phyloP scores from a whole-genome alignment of 2,113 vertebrate genomes.

The Apeltes quadracus region DNA sequence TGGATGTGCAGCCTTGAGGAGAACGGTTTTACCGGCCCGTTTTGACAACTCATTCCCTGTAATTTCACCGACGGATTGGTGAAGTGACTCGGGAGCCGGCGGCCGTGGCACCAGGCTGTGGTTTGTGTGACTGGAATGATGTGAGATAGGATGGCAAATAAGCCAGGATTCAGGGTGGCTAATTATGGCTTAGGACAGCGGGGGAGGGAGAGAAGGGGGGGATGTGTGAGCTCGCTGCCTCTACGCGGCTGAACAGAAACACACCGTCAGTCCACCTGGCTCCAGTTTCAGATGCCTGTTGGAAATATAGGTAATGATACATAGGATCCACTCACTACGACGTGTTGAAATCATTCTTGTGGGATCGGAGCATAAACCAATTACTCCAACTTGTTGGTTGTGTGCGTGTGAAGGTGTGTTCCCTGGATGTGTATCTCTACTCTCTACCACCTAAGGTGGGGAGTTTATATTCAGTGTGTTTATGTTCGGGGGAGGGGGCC shows the following conservation, averaged over 20 bases:
- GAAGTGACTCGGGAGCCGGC: constrained; percentile 69
- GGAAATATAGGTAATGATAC: constrained; percentile 16
- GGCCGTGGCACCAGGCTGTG: constrained; percentile 59
- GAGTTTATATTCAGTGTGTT: too few relatives aligned
- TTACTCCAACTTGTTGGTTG: neutral
- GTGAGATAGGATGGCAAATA: constrained; percentile 70
- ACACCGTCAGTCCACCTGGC: constrained; percentile 48
- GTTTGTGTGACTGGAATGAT: constrained; percentile 71
- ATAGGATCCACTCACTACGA: neutral
- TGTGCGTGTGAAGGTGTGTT: neutral
- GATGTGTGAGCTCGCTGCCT: constrained; percentile 69
- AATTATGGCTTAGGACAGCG: constrained; percentile 74
- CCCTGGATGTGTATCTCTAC: neutral
- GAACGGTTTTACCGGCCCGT: constrained; percentile 67
- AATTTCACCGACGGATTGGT: constrained; percentile 80
- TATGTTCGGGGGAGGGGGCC: constrained; percentile 5
- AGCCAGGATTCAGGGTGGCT: constrained; percentile 72
- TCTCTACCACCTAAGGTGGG: too few relatives aligned
- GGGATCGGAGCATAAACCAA: constrained; percentile 2
- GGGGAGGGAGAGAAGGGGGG: constrained; percentile 20
- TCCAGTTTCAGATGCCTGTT: constrained; percentile 37
- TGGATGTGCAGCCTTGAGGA: constrained; percentile 65
- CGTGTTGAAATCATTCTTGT: neutral
- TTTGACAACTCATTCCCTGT: constrained; percentile 85
- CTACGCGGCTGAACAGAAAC: constrained; percentile 41